phyloP scores from a whole-genome alignment of 2,113 vertebrate genomes.

The Catharus minimus region DNA sequence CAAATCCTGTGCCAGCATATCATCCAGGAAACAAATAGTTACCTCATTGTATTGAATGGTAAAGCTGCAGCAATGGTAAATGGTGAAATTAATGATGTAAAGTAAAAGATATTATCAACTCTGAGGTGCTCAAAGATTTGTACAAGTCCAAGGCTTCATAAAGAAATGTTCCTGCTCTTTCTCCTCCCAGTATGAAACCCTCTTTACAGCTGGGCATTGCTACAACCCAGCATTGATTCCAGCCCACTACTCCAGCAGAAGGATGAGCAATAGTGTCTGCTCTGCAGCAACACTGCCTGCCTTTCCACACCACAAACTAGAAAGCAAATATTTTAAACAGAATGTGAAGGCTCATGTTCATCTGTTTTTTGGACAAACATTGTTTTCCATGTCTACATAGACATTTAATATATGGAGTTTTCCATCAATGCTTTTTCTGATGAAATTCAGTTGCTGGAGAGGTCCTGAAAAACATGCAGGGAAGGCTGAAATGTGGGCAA shows the following conservation, averaged over 20 bases:
- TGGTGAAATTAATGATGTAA: not conserved
- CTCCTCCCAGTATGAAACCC: not conserved
- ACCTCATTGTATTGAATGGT: not conserved
- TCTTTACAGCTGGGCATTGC: not conserved
- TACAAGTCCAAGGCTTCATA: not conserved
- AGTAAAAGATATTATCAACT: not conserved
- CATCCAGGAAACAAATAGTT: not conserved
- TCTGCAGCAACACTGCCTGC: not conserved
- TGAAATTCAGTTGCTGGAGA: not conserved
- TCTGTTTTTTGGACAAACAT: not conserved
- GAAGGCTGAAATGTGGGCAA: not conserved
- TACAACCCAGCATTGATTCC: not conserved
- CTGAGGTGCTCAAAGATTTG: not conserved
- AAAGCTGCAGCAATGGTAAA: not conserved
- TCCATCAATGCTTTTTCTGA: not conserved
- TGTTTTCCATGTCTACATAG: not conserved
- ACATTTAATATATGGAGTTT: not conserved
- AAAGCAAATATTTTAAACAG: not conserved
- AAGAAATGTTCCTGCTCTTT: not conserved
- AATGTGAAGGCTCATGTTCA: not conserved
- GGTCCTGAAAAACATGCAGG: not conserved
- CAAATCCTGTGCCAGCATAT: not conserved
- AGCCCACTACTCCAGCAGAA: not conserved
- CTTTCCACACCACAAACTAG: not conserved
- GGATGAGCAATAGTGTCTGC: not conserved